These are phyloP conservation scores for Garra rufa DNA, from an alignment of 2,113 vertebrate species.

Conservation along the genomic window DNA sequence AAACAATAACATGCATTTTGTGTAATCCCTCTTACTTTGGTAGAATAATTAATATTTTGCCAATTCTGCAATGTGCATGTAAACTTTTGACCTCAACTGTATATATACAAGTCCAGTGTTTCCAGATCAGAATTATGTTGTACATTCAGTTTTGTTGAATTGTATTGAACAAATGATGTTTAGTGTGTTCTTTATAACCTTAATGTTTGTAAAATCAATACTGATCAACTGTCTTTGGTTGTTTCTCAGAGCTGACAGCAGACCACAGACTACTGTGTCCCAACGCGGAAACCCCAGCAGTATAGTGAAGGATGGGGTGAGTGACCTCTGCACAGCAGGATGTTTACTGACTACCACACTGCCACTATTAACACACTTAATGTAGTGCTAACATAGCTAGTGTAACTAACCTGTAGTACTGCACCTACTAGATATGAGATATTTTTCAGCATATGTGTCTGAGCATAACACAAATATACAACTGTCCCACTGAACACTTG, in stretches of 20 bases:
- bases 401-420: conserved; percentile 11
- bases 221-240: background rate
- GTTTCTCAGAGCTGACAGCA: conserved; percentile 64
- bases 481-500: background rate
- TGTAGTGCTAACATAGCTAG: background rate
- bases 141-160: background rate
- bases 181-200: background rate
- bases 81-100: too few relatives aligned
- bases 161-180: background rate
- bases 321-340: conserved; percentile 29
- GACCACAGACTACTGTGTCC: conserved; percentile 58
- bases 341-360: background rate
- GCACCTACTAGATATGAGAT: background rate
- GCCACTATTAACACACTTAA: background rate
- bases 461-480: background rate
- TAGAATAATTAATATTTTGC: too few relatives aligned
- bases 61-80: too few relatives aligned
- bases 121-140: background rate
- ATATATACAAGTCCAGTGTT: background rate
- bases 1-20: too few relatives aligned
- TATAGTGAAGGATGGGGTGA: conserved; percentile 74
- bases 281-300: conserved; percentile 60
- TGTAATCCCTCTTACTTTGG: too few relatives aligned
- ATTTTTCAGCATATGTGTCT: background rate
- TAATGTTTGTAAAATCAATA: background rate